A percentile compares a stretch with the other conserved stretches of the same genome.
These are phyloP conservation scores for Leptopterna dolabrata DNA, from an alignment of 2,888 invertebrate genomes.

Conservation along the genomic window DNA sequence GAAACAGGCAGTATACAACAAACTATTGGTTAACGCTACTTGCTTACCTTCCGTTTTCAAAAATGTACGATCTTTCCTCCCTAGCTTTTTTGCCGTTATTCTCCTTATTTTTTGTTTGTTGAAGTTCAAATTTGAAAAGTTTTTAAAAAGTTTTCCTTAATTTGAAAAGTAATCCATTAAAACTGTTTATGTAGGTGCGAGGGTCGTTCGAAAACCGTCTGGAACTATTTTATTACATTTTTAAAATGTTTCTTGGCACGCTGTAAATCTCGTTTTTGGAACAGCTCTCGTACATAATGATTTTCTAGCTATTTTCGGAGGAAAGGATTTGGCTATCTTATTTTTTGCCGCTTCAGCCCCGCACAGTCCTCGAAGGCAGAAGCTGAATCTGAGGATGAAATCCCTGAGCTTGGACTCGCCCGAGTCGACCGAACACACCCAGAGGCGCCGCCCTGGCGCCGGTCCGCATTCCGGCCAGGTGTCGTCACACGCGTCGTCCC, in stretches of 20 bases:
- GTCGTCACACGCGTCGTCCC: constrained; percentile 66
- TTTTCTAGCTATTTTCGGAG: not conserved
- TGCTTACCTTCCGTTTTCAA: too few species aligned
- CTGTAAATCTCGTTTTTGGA: not conserved
- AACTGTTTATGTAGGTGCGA: too few species aligned
- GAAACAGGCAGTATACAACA: too few species aligned
- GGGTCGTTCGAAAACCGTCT: too few species aligned
- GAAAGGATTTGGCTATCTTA: not conserved
- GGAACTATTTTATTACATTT: too few species aligned
- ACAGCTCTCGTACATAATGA: not conserved
- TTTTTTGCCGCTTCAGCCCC: constrained; percentile 76
- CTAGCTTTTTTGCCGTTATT: not conserved
- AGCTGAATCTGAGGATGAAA: constrained; percentile 97
- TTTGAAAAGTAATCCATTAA: too few species aligned
- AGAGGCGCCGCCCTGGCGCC: constrained; percentile 73
- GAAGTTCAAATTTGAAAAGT: too few species aligned
- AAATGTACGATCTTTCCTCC: not conserved
- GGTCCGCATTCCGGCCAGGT: constrained; percentile 66
- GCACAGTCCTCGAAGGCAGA: constrained; percentile 94
- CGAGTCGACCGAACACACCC: constrained; percentile 87
- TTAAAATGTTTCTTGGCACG: too few species aligned
- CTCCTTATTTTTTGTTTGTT: too few species aligned
- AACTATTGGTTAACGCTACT: too few species aligned
- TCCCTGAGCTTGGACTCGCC: constrained; percentile 96
- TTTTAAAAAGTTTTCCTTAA: too few species aligned